These are phyloP conservation scores for Engystomops pustulosus DNA, from an alignment of 2,113 vertebrate species.

Conservation along the genomic window DNA sequence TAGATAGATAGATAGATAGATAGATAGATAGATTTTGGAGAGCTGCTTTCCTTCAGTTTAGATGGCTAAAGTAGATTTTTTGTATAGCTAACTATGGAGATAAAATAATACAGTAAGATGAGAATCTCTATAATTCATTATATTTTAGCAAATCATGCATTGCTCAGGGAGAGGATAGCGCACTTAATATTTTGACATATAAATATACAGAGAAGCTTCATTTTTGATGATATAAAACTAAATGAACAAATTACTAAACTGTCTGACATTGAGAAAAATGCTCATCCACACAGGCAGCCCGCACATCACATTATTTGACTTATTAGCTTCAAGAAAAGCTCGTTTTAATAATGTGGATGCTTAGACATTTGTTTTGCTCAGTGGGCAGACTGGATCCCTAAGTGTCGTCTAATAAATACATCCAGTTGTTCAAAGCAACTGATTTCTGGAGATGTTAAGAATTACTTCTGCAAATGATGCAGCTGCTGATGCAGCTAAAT, in stretches of 20 bases:
- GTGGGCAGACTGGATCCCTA: conserved; percentile 60
- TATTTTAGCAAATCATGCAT: background rate
- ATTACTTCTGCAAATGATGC: conserved; percentile 66
- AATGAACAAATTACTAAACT: conserved; percentile 27
- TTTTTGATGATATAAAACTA: conserved; percentile 26
- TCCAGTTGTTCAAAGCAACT: conserved; percentile 56
- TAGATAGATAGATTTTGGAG: too few relatives aligned
- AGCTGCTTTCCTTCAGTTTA: too few relatives aligned
- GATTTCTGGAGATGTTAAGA: conserved; percentile 64
- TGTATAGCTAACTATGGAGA: too few relatives aligned
- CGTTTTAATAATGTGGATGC: conserved; percentile 60
- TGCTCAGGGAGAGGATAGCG: background rate
- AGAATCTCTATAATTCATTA: background rate
- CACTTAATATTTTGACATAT: conserved; percentile 7
- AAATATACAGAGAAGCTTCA: conserved; percentile 1
- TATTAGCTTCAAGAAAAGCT: conserved; percentile 37
- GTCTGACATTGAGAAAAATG: conserved; percentile 37
- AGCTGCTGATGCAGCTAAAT: conserved; percentile 65
- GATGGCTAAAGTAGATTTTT: too few relatives aligned
- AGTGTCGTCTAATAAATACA: conserved; percentile 59
- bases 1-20: background rate
- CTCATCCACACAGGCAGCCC: background rate
- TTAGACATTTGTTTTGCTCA: conserved; percentile 64
- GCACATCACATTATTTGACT: conserved; percentile 29
- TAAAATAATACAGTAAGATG: background rate